Percentiles rank a stretch among this genome's conserved stretches.
Evolutionary conservation across 2,797 vertebrate genomes (phyloP).

Genomic region (Sebastiscus albofasciatus): DNA sequence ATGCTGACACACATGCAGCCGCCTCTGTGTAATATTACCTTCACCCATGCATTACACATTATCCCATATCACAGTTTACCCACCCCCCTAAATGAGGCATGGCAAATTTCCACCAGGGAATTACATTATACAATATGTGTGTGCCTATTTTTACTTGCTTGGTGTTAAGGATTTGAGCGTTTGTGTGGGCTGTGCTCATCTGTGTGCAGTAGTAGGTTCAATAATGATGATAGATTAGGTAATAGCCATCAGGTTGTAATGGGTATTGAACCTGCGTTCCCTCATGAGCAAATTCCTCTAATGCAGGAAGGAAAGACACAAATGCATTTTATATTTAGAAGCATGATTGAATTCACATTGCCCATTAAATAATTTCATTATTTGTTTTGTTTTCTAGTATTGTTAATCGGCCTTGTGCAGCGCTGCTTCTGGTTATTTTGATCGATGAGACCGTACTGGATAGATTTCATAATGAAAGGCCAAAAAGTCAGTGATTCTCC

Average conservation of each 20-base stretch:
- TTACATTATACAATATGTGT: background rate
- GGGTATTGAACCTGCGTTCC: slow-evolving; percentile 44
- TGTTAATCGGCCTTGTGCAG: background rate
- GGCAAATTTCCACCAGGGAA: slow-evolving; percentile 30
- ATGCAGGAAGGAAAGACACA: slow-evolving; percentile 29
- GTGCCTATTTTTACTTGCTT: background rate
- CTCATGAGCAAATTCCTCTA: slow-evolving; percentile 40
- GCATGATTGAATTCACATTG: slow-evolving; percentile 28
- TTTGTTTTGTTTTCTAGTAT: slow-evolving; percentile 43
- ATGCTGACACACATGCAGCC: background rate
- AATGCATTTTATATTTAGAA: slow-evolving; percentile 42
- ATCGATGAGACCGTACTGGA: slow-evolving; percentile 6
- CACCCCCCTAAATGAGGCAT: slow-evolving; percentile 19
- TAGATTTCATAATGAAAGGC: slow-evolving; percentile 20
- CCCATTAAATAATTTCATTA: slow-evolving; percentile 33
- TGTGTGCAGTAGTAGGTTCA: slow-evolving; percentile 12
- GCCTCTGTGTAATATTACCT: slow-evolving; percentile 21
- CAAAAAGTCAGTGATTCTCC: slow-evolving; percentile 20
- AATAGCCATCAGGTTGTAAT: slow-evolving; percentile 44
- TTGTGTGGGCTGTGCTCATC: slow-evolving; percentile 30
- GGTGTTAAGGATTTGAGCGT: slow-evolving; percentile 15
- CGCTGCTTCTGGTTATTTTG: slow-evolving; percentile 17
- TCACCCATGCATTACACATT: slow-evolving; percentile 22
- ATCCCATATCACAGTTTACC: slow-evolving; percentile 24
- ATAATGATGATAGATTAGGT: slow-evolving; percentile 57